Conservation (phyloP, 2,888 invertebrate genomes). For the Sesamia inferens region DNA sequence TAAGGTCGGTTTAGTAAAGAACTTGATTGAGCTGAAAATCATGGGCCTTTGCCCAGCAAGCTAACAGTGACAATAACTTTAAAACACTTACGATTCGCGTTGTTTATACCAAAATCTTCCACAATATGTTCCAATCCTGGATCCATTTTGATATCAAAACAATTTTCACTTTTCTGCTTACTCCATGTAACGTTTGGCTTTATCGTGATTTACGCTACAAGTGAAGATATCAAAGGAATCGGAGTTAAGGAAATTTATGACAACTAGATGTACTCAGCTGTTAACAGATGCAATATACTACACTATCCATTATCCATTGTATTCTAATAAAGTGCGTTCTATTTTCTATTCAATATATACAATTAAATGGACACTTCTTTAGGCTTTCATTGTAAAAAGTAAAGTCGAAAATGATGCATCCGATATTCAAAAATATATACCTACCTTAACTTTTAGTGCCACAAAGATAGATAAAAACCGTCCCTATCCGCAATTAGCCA, state of each 20-base stretch:
- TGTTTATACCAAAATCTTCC: constrained; percentile 32
- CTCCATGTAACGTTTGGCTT: constrained; percentile 44
- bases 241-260: constrained; percentile 42
- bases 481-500: not conserved
- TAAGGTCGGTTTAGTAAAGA: too few relatives aligned
- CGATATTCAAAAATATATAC: not conserved
- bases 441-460: not conserved
- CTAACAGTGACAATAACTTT: not conserved
- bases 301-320: constrained; percentile 62
- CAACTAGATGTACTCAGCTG: constrained; percentile 41
- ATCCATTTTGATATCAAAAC: constrained; percentile 37
- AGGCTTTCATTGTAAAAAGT: not conserved
- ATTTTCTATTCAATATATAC: constrained; percentile 33
- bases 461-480: not conserved
- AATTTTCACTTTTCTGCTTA: constrained; percentile 13
- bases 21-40: too few relatives aligned
- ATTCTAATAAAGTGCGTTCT: constrained; percentile 65
- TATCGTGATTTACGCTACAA: constrained; percentile 30
- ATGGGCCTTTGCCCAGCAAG: too few relatives aligned
- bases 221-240: constrained; percentile 36
- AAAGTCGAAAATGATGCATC: not conserved
- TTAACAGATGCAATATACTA: constrained; percentile 26
- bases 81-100: constrained; percentile 36
- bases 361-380: constrained; percentile 5
- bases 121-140: constrained; percentile 45